Base-by-base conservation (phyloP, 2,888 invertebrate species). In the Congeria kusceri region DNA sequence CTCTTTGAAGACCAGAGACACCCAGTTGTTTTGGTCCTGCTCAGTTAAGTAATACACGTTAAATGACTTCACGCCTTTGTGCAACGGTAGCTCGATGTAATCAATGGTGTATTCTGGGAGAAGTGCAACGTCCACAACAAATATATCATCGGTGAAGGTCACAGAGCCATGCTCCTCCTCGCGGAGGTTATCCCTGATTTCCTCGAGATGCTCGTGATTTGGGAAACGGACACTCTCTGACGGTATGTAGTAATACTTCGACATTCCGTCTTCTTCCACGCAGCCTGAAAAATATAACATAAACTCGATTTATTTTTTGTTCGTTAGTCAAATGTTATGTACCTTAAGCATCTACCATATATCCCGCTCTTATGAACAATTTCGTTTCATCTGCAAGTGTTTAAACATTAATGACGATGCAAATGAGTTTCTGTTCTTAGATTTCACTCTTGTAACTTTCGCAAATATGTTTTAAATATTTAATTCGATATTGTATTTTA, bases 191-290 rank as follows among this genome's bases (percentile, higher is more conserved):
- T 32, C 46, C 3, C 53, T 28, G 23, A 28, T 27, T 32, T 47
- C 29, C 3, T 27, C 29, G n/a, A 66, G 56, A 1, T 9, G 4
- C 1, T 7, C 20, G 32, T 66, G 66, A 32, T 20, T 11, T n/a
- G 29, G 56, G 28, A 66, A 56, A 29, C 3, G 25, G 20, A 66
- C 53, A 11, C 23, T 66, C n/a, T 29, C 49, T 11, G 49, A 32
- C 20, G 66, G 66, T 27, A 66, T 53, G 15, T 20, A 56, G 20
- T 23, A 3, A n/a, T 49, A 53, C 20, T 66, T 20, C 11, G 27
- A 28, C 56, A 66, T 56, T n/a, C 53, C 66, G 7, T 66, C 66
- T 7, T 25, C 58, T 32, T 66, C 39, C 0, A 4, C 11, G 20
- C 66, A 66, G 1, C 28, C 53, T 49, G 56, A 11, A 66, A 49